Conservation (phyloP, 2,888 invertebrate genomes). For the Erebia palarica region DNA sequence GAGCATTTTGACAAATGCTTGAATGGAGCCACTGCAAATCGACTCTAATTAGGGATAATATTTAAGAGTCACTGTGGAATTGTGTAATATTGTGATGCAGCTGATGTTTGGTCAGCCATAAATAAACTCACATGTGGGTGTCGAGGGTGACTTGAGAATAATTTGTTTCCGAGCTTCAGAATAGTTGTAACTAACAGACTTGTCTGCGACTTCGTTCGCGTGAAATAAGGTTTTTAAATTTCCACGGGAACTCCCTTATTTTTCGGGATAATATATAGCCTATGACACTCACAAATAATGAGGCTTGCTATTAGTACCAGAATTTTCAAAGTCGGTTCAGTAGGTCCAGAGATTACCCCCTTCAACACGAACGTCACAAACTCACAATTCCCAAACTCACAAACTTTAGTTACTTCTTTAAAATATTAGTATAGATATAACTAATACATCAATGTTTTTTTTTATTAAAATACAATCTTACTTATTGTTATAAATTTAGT, state of each 20-base stretch:
- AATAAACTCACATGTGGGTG: slow-evolving; percentile 51
- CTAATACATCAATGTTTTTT: background rate
- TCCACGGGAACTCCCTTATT: no score
- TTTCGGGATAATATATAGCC: no score
- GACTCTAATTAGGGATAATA: slow-evolving; percentile 76
- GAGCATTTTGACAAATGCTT: slow-evolving; percentile 65
- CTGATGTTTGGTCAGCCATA: slow-evolving; percentile 46
- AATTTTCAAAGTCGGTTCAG: no score
- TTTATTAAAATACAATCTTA: background rate
- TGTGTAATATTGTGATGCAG: slow-evolving; percentile 58
- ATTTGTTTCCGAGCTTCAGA: background rate
- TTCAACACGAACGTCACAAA: no score
- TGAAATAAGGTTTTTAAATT: no score
- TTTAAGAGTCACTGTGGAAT: slow-evolving; percentile 73
- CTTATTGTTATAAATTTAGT: background rate
- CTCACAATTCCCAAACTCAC: no score
- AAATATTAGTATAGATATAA: background rate
- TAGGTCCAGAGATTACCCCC: no score
- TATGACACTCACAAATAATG: no score
- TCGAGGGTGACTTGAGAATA: slow-evolving; percentile 36
- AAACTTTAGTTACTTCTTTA: no score
- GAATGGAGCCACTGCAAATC: slow-evolving; percentile 66
- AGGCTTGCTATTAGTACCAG: no score
- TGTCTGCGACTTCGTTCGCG: no score
- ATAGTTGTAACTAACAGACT: no score